Evolutionary conservation across 2,888 invertebrate genomes (phyloP), one percentile per base, ranked within the genome.

Genomic region (Lypha dubia): DNA sequence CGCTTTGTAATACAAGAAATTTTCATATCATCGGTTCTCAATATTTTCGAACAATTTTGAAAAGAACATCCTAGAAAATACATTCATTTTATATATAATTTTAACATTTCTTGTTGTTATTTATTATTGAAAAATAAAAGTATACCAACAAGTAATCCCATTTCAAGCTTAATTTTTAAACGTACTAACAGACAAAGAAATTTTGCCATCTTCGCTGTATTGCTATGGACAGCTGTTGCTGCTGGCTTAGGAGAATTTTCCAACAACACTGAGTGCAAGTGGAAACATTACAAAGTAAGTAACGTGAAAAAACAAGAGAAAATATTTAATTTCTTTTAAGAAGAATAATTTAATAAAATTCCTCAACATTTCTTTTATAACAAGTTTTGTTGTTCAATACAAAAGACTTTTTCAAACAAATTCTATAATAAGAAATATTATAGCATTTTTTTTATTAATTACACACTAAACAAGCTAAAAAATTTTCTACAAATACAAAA

Each of bases 211-310:
- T 58, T 53, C 17, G 11, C 22, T 20, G 41, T 2, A 28, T 17
- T 41, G n/a, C 5, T 2, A 28, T 28, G n/a, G n/a, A n/a, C 4
- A 41, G n/a, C 6, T 46, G 51, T 24, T 70, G 46, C 13, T 62
- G 53, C 46, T 70, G 51, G 56, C 62, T 73, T 35, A 6, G 20
- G 49, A 81, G 81, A 70, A 84, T 84, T 81, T 84, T 81, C 77
- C 84, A 84, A 53, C 60, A 60, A 49, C 44, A 44, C 70, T 81
- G 44, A 84, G 70, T 44, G 35, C 62, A 81, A 84, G 70, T 46
- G 77, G 51, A 79, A 77, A 56, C 60, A 58, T 38, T 63, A 51
- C 49, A 71, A 75, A 76, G 84, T 84, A 84, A 79, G 84, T 81
- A 58, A 76, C 60, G 41, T 4, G 35, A 3, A 62, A 28, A 17